Conservation (phyloP, 2,888 invertebrate genomes). For the Frankliniella intonsa region DNA sequence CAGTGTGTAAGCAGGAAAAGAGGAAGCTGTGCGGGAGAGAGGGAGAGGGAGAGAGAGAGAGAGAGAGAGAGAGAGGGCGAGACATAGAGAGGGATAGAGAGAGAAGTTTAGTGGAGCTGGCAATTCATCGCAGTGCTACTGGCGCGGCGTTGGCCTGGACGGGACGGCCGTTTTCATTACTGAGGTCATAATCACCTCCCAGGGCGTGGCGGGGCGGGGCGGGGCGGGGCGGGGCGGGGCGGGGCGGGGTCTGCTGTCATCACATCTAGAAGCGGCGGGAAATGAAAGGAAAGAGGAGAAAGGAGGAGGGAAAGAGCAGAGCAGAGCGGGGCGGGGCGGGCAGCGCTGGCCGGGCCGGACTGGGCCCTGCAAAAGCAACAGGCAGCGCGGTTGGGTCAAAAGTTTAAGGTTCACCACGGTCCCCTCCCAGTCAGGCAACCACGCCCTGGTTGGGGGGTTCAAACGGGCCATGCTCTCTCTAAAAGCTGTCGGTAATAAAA, state of each 20-base stretch:
- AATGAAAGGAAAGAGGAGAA: neutral
- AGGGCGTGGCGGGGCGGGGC: neutral
- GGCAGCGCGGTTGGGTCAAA: too few relatives aligned
- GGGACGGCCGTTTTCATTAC: slow-evolving; percentile 10
- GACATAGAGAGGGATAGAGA: neutral
- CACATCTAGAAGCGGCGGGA: neutral
- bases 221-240: neutral
- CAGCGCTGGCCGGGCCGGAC: too few relatives aligned
- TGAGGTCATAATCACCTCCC: slow-evolving; percentile 7
- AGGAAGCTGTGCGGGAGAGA: neutral
- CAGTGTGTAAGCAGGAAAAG: neutral
- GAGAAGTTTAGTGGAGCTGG: neutral
- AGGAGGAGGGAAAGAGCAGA: neutral
- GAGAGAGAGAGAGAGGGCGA: slow-evolving; percentile 10
- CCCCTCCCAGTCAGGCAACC: too few relatives aligned
- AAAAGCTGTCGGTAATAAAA: too few relatives aligned
- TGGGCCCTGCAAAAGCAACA: too few relatives aligned
- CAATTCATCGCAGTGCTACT: neutral
- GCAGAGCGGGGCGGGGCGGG: neutral
- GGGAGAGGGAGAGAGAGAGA: neutral
- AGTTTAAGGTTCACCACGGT: too few relatives aligned
- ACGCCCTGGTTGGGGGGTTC: too few relatives aligned
- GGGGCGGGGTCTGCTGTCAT: neutral
- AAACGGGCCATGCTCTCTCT: too few relatives aligned
- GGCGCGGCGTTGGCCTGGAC: neutral